Percentiles rank a stretch among this genome's conserved stretches.
phyloP scores from a whole-genome alignment of 1,140 invertebrate species.

The Halesus radiatus region DNA sequence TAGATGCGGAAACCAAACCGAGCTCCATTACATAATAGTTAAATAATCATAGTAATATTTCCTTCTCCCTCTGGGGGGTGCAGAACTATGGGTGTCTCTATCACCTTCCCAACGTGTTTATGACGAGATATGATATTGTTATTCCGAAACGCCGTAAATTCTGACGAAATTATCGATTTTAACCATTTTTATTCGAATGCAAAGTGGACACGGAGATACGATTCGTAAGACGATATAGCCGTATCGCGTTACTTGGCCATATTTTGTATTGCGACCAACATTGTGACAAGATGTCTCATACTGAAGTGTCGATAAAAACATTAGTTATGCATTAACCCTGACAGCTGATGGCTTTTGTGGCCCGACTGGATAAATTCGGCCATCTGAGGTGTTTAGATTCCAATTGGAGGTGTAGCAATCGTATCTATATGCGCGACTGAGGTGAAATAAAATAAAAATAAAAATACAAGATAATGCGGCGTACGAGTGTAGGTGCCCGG shows the following conservation, averaged over 20 bases:
- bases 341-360: conserved; percentile 49
- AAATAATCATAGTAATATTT: neutral
- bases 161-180: conserved; percentile 27
- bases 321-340: conserved; percentile 48
- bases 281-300: conserved; percentile 51
- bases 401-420: conserved; percentile 21
- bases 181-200: conserved; percentile 40
- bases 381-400: conserved; percentile 25
- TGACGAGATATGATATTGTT: conserved; percentile 34
- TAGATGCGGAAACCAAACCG: neutral
- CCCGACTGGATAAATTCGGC: conserved; percentile 21
- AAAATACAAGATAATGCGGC: no score
- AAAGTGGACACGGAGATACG: conserved; percentile 12
- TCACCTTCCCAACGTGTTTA: conserved; percentile 37
- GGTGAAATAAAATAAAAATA: neutral
- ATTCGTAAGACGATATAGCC: conserved; percentile 34
- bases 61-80: neutral
- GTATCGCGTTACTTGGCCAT: conserved; percentile 21
- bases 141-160: conserved; percentile 19
- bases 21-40: neutral
- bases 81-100: conserved; percentile 3
- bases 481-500: no score
- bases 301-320: conserved; percentile 55
- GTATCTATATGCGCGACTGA: neutral
- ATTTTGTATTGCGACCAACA: neutral